phyloP scores from a whole-genome alignment of 1,140 invertebrate species.

The Anastrepha ludens region DNA sequence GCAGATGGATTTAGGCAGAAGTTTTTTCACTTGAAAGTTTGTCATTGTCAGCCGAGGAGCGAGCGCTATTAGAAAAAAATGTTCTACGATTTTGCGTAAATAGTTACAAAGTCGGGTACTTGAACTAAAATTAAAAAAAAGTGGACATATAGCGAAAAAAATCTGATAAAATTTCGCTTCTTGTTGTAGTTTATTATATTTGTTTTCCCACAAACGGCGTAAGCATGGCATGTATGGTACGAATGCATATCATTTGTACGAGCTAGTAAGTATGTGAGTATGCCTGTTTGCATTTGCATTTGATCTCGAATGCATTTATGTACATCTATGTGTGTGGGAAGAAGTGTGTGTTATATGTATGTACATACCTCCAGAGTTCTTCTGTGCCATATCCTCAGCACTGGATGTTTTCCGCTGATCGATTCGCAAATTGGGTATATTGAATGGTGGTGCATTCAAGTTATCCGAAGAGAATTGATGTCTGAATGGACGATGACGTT shows the following conservation, averaged over 20 bases:
- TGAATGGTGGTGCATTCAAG: constrained; percentile 88
- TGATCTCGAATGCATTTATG: background rate
- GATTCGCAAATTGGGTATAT: constrained; percentile 88
- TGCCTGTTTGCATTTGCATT: background rate
- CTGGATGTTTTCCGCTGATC: constrained; percentile 90
- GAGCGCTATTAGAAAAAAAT: no score
- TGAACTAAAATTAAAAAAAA: no score
- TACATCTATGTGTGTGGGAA: background rate
- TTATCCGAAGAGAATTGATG: constrained; percentile 92
- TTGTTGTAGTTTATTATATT: no score
- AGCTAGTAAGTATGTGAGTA: background rate
- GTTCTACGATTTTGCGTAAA: no score
- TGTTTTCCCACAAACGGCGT: no score
- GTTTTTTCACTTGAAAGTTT: no score
- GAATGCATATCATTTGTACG: background rate
- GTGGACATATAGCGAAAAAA: no score
- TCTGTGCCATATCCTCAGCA: constrained; percentile 90
- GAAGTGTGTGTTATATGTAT: constrained; percentile 35
- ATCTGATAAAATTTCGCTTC: no score
- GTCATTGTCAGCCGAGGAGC: no score
- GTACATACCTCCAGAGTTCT: constrained; percentile 83
- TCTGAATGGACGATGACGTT: constrained; percentile 83
- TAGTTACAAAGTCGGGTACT: no score
- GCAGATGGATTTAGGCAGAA: no score
- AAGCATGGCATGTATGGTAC: background rate